A percentile compares a stretch with the other conserved stretches of the same genome.
These are phyloP conservation scores for Metacarcinus magister DNA, from an alignment of 2,888 invertebrate species.

Conservation along the genomic window DNA sequence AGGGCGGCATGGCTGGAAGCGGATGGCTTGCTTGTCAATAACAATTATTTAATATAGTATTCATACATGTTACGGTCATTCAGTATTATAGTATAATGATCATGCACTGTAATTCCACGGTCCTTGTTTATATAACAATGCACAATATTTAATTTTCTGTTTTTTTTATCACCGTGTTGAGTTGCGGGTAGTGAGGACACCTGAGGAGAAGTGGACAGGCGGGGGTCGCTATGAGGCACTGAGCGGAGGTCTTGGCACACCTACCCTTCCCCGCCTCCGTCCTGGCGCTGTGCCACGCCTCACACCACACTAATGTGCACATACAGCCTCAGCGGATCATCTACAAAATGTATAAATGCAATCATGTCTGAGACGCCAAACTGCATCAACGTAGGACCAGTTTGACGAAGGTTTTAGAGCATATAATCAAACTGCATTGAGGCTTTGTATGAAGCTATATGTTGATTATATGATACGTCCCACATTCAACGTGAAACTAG, in stretches of 20 bases:
- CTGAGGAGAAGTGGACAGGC: constrained; percentile 6
- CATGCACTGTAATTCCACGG: not conserved
- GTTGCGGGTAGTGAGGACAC: not conserved
- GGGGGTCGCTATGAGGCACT: not conserved
- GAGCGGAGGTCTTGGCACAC: not conserved
- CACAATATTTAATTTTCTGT: not conserved
- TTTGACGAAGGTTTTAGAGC: not conserved
- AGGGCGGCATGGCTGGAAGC: constrained; percentile 77
- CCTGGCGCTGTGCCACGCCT: not conserved
- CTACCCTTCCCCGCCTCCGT: not conserved
- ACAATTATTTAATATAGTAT: not conserved
- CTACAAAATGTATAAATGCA: not conserved
- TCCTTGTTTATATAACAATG: not conserved
- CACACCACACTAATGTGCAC: not conserved
- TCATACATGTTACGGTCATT: not conserved
- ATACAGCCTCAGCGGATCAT: not conserved
- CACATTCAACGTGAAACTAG: not conserved
- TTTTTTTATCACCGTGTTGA: not conserved
- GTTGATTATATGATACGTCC: not conserved
- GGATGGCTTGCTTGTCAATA: not conserved
- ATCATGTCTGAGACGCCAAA: not conserved
- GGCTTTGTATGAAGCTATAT: not conserved
- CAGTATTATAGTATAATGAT: not conserved
- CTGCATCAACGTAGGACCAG: not conserved
- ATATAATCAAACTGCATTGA: not conserved